phyloP scores from a whole-genome alignment of 1,140 invertebrate genomes.

The Bombus superbus region DNA sequence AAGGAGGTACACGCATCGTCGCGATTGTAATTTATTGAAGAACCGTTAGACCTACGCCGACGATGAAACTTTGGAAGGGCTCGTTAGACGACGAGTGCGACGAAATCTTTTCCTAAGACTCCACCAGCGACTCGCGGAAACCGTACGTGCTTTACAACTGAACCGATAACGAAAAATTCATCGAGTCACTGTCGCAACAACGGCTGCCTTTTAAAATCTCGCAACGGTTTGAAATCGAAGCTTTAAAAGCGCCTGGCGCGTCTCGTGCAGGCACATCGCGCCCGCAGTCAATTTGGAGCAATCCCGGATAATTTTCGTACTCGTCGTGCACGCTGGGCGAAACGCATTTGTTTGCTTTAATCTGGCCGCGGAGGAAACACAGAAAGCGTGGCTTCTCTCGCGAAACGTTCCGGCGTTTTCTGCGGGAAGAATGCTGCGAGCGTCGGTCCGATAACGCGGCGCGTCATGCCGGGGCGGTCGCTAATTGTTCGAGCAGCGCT shows the following conservation, averaged over 20 bases:
- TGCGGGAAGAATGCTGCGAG: background rate
- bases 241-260: slow-evolving; percentile 1
- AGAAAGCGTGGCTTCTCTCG: slow-evolving; percentile 6
- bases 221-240: background rate
- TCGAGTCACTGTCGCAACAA: too few species aligned
- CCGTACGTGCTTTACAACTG: too few species aligned
- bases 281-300: background rate
- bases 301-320: slow-evolving; percentile 20
- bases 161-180: background rate
- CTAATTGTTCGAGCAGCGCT: slow-evolving; percentile 39
- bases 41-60: background rate
- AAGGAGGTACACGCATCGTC: slow-evolving; percentile 33
- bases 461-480: background rate
- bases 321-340: background rate
- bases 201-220: background rate
- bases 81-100: background rate
- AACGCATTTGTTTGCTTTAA: slow-evolving; percentile 10
- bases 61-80: background rate
- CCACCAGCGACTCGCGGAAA: too few species aligned
- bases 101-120: background rate
- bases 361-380: background rate
- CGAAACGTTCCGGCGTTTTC: background rate
- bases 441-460: background rate
- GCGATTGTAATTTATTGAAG: slow-evolving; percentile 31
- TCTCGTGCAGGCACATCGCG: background rate